phyloP scores from a whole-genome alignment of 2,888 invertebrate genomes.

The Lymantria monacha region DNA sequence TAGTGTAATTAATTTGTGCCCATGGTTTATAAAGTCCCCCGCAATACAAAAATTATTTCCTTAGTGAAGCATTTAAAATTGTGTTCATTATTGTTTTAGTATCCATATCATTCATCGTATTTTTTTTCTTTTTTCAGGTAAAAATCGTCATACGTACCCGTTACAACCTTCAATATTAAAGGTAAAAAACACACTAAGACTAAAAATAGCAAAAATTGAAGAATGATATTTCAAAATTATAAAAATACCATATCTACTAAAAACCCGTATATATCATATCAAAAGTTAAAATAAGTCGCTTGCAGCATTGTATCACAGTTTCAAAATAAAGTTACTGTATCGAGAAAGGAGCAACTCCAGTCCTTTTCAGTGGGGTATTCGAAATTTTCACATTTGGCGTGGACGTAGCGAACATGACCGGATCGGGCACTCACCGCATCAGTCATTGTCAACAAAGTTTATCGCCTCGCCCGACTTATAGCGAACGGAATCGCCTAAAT shows the following conservation, averaged over 20 bases:
- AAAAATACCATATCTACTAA: constrained; percentile 28
- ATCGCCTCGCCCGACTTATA: constrained; percentile 43
- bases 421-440: constrained; percentile 52
- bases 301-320: constrained; percentile 54
- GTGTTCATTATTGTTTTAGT: no score
- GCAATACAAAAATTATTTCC: no score
- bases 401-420: constrained; percentile 30
- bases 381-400: constrained; percentile 61
- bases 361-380: constrained; percentile 54
- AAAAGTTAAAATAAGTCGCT: constrained; percentile 54
- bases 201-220: background rate
- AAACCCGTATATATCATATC: constrained; percentile 40
- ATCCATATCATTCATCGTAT: background rate
- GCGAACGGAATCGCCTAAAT: constrained; percentile 55
- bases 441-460: constrained; percentile 77
- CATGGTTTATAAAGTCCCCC: no score
- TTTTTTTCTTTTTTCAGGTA: constrained; percentile 27
- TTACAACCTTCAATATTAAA: background rate
- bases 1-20: no score
- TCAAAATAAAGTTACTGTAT: constrained; percentile 61
- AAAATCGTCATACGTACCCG: constrained; percentile 3
- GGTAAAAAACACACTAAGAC: background rate
- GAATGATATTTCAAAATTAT: constrained; percentile 13
- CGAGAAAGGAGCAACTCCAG: constrained; percentile 47
- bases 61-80: no score